phyloP scores from a whole-genome alignment of 2,797 vertebrate species.

The Babyrousa celebensis region DNA sequence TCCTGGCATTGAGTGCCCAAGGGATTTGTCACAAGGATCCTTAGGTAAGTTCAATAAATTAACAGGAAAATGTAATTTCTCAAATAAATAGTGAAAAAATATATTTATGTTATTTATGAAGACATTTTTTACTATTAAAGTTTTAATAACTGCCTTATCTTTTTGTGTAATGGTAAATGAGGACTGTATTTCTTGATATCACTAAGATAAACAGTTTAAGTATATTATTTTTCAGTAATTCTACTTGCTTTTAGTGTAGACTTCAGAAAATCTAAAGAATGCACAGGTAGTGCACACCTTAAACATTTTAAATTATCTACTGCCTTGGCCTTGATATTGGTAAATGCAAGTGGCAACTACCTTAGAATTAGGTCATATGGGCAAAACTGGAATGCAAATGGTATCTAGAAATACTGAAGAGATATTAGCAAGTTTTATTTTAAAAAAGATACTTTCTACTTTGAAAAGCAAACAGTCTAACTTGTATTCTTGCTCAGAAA shows the following conservation, averaged over 20 bases:
- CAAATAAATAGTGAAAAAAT: background rate
- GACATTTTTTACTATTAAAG: conserved; percentile 27
- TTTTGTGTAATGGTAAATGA: conserved; percentile 24
- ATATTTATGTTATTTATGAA: conserved; percentile 6
- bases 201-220: conserved; percentile 13
- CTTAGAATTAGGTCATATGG: background rate
- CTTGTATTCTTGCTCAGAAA: conserved; percentile 48
- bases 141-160: background rate
- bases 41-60: conserved; percentile 43
- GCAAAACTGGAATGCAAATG: conserved; percentile 20
- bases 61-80: background rate
- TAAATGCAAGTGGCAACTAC: conserved; percentile 34
- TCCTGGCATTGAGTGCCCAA: conserved; percentile 22
- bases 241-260: conserved; percentile 6
- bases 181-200: conserved; percentile 20
- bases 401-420: conserved; percentile 43
- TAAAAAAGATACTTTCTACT: conserved; percentile 62
- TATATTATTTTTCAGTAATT: conserved; percentile 1
- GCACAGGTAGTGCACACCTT: background rate
- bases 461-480: conserved; percentile 44
- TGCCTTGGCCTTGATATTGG: background rate
- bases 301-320: conserved; percentile 2
- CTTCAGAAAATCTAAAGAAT: conserved; percentile 63
- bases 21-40: background rate
- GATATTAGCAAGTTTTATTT: conserved; percentile 56